Base-by-base conservation (phyloP, 2,888 invertebrate genomes). In the Synanthedon andrenaeformis region DNA sequence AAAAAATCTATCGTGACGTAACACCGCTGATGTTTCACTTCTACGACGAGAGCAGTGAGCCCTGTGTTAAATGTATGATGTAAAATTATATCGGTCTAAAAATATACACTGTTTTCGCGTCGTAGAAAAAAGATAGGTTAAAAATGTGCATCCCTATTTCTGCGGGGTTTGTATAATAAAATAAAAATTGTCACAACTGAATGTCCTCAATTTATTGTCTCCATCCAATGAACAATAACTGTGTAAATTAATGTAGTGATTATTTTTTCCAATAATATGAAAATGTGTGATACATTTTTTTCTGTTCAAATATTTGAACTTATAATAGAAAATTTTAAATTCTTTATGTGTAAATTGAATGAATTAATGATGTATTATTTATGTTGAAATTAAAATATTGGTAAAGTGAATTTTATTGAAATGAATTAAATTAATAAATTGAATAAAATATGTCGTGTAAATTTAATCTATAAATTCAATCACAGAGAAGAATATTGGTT, bases 191-290 rank as follows among this genome's bases (percentile, higher is more conserved):
- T 70, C 70, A 72, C 59, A 66, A 65, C 61, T 58, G 66, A 70
- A 63, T 82, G 84, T 83, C 85, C 84, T 82, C 68, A 70, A 76
- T 66, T 76, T 74, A 76, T 76, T 79, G 78, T 82, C 67, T 87
- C 86, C 86, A 86, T 87, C 86, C 86, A 85, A 74, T 64, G 82
- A 84, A 87, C 86, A 87, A 87, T 87, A 86, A 49, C 64, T 68
- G 66, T 72, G 68, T 76, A 71, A 63, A 68, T 69, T 56, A 49
- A 54, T 57, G 45, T 71, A 69, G 69, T 58, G 59, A 60, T 63
- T 60, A 58, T 58, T 62, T 53, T 56, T 49, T 49, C 14, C 49
- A 6, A 3, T 45, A 62, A 59, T 60, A 58, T 2, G 56, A 58
- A 59, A 57, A 60, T 56, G 62, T 65, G 65, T 64, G 67, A 64